phyloP scores from a whole-genome alignment of 92 coral and sea anemone species.

The Parazoanthus darwini region DNA sequence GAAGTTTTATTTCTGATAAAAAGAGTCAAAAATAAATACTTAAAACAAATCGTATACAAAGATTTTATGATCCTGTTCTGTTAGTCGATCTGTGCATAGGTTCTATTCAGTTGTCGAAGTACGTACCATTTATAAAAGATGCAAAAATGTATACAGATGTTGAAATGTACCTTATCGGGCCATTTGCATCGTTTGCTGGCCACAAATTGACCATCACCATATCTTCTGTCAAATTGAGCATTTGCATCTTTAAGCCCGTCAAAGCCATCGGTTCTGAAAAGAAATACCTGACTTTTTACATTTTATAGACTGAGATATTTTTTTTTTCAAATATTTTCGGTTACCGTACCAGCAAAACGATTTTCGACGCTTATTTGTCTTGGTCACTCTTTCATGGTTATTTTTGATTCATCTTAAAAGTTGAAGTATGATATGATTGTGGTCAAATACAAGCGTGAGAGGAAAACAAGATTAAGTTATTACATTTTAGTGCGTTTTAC shows the following conservation, averaged over 20 bases:
- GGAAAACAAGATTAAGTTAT: no score
- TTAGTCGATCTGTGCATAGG: neutral
- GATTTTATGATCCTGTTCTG: no score
- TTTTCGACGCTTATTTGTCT: no score
- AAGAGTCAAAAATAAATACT: neutral
- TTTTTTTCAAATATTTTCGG: no score
- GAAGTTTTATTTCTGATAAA: neutral
- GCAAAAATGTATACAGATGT: neutral
- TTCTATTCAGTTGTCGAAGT: neutral
- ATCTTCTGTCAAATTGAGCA: neutral
- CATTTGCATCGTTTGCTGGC: slow-evolving; percentile 5
- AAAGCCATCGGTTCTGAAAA: slow-evolving; percentile 10
- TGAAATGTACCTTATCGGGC: slow-evolving; percentile 18
- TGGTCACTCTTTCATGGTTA: no score
- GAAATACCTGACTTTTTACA: neutral
- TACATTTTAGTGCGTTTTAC: no score
- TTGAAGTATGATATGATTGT: no score
- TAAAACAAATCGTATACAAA: neutral
- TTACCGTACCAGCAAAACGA: no score
- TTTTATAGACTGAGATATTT: no score
- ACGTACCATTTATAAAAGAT: neutral
- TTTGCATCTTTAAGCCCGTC: neutral
- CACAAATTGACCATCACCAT: neutral
- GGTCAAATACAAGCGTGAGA: no score
- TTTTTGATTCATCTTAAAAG: no score